Base-by-base conservation (phyloP, 2,888 invertebrate genomes). In the Drosophila austrosaltans region DNA sequence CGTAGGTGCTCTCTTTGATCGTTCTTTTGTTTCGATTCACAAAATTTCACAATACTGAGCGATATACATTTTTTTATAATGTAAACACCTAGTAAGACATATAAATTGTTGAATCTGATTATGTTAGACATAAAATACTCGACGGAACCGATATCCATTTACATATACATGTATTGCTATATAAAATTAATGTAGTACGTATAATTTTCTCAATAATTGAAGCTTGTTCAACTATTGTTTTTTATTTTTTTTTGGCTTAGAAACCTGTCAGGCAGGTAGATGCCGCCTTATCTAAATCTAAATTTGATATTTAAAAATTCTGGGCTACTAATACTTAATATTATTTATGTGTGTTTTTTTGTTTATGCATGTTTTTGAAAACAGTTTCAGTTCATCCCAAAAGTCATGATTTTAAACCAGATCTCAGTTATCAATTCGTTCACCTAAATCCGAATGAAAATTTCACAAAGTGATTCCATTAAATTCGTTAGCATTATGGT, bases 101-200 rank as follows among this genome's bases (percentile, higher is more conserved):
- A 39, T 39, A 12, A 20, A 57, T 12, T 36, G 20, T 16, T 22
- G 8, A 36, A 40, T 1, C 40, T 16, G 66, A 10, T 63, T 83
- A 78, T 64, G 20, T 39, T 82, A 79, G 86, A 80, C 86, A 80
- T 72, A 62, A 63, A 80, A 63, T 32, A 69, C 10, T 63, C 22
- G 75, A 62, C 44, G 61, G 66, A 73, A 65, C 25, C 58, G 10
- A 40, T 56, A 32, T 44, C n/a, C 12, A 8, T 62, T 12, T 48
- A 53, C 20, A 32, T 56, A 36, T 20, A 28, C 16, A 54, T 54
- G 2, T 32, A 53, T 25, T 12, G 2, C 4, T 28, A 10, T 53
- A 28, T 22, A 5, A 53, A 28, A 36, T 36, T 36, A 36, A 36
- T 36, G 10, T 36, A 8, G 8, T 36, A 36, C 36, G 1, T 8